Evolutionary conservation across 2,888 invertebrate genomes (phyloP).

Genomic region (Priocnemis perturbator): DNA sequence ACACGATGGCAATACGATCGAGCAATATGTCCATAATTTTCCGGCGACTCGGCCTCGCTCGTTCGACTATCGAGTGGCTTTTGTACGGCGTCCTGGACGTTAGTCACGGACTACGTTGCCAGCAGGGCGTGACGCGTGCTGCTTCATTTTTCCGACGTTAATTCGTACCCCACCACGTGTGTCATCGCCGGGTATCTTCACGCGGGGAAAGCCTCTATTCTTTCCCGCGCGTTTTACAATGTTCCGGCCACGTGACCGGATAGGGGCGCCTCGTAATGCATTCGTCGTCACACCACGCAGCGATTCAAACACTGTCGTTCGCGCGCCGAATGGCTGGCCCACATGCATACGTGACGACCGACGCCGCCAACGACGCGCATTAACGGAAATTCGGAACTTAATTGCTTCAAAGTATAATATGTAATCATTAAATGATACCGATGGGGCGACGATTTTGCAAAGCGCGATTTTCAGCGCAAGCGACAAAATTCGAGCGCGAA

Average conservation of each 20-base stretch:
- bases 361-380: constrained; percentile 42
- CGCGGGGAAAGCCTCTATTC: constrained; percentile 21
- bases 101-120: constrained; percentile 74
- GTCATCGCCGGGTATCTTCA: constrained; percentile 26
- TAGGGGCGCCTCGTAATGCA: constrained; percentile 67
- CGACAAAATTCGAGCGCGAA: too few relatives aligned
- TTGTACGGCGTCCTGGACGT: constrained; percentile 25
- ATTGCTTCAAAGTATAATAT: constrained; percentile 23
- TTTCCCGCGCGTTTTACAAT: constrained; percentile 70
- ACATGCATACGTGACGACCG: constrained; percentile 55
- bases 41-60: constrained; percentile 34
- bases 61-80: constrained; percentile 13
- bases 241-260: constrained; percentile 71
- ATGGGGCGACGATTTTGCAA: too few relatives aligned
- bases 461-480: too few relatives aligned
- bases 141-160: constrained; percentile 58
- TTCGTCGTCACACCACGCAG: constrained; percentile 47
- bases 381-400: constrained; percentile 48
- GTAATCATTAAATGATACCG: too few relatives aligned
- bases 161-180: constrained; percentile 44
- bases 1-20: constrained; percentile 47
- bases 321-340: constrained; percentile 43
- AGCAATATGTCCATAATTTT: constrained; percentile 70
- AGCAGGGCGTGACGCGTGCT: constrained; percentile 73
- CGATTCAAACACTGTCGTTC: constrained; percentile 11